Percentiles rank a stretch among this genome's conserved stretches.
These are phyloP conservation scores for Eutolmus rufibarbis DNA, from an alignment of 2,888 invertebrate species.

Conservation along the genomic window DNA sequence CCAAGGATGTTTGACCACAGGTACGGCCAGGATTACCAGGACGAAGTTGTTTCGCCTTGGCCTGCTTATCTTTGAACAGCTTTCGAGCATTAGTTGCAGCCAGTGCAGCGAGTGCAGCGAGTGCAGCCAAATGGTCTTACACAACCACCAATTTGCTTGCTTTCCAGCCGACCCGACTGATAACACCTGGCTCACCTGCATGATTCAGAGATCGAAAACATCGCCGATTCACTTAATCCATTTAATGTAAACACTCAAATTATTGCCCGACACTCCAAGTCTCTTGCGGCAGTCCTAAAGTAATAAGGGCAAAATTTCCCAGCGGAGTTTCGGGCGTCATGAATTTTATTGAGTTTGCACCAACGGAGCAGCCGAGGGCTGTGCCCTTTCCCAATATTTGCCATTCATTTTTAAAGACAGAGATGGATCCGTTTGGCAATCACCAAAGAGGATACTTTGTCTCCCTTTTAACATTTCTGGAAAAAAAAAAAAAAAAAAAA, in stretches of 20 bases:
- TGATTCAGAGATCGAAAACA: not conserved
- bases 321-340: not conserved
- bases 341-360: constrained; percentile 6
- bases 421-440: not conserved
- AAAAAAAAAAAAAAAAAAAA: not conserved
- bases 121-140: not conserved
- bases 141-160: not conserved
- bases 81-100: not conserved
- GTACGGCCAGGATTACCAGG: not conserved
- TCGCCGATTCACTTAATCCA: constrained; percentile 2
- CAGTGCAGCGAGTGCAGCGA: not conserved
- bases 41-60: not conserved
- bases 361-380: not conserved
- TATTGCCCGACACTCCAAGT: not conserved
- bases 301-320: constrained; percentile 12
- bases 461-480: not conserved
- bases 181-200: not conserved
- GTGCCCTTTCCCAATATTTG: not conserved
- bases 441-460: constrained; percentile 1
- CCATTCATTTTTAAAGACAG: not conserved
- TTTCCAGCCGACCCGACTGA: not conserved
- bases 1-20: not conserved
- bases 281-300: not conserved
- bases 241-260: constrained; percentile 29
- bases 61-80: not conserved